Percentiles rank a stretch among this genome's conserved stretches.
phyloP scores from a whole-genome alignment of 2,888 invertebrate species.

The Venustoraphidia nigricollis region DNA sequence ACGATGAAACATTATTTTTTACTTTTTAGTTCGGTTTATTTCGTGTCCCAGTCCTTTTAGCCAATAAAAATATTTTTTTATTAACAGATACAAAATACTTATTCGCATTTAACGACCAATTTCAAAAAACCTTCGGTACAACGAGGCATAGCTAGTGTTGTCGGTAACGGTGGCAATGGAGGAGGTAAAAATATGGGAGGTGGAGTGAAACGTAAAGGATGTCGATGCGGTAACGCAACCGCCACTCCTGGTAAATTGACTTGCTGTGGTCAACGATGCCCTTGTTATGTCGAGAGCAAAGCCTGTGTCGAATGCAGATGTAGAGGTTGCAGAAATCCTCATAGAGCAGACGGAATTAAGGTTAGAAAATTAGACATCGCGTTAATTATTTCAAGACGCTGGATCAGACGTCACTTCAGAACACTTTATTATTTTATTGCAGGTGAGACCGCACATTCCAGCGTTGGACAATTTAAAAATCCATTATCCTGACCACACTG shows the following conservation, averaged over 20 bases:
- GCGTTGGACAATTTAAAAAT: conserved; percentile 46
- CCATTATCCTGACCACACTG: conserved; percentile 22
- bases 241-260: conserved; percentile 79
- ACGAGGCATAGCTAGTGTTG: neutral
- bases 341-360: conserved; percentile 67
- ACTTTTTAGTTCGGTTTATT: too few relatives aligned
- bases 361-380: conserved; percentile 24
- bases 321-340: conserved; percentile 84
- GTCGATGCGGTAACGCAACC: conserved; percentile 83
- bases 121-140: conserved; percentile 3
- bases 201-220: conserved; percentile 44
- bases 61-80: too few relatives aligned
- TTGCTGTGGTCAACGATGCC: conserved; percentile 87
- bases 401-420: too few relatives aligned
- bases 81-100: too few relatives aligned
- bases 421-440: conserved; percentile 16
- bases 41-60: too few relatives aligned
- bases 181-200: neutral
- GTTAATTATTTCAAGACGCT: neutral
- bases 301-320: conserved; percentile 84
- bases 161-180: neutral
- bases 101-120: neutral
- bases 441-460: conserved; percentile 52
- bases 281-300: conserved; percentile 83
- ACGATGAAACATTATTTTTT: too few relatives aligned